These are phyloP conservation scores for Melanotaenia pygmaea DNA, from an alignment of 2,797 vertebrate species.

Conservation along the genomic window DNA sequence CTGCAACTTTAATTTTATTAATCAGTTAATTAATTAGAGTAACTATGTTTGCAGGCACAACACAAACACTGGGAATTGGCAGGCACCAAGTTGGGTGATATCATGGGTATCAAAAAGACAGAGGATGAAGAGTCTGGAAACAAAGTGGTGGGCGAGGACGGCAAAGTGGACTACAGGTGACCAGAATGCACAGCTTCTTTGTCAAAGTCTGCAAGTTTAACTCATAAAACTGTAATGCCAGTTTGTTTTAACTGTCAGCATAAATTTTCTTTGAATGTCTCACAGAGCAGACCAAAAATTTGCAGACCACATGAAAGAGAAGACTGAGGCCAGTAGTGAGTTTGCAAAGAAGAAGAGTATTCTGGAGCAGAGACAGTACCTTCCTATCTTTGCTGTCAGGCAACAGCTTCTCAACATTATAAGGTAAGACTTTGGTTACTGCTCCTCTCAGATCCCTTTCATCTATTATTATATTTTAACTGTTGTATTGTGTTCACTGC, in stretches of 20 bases:
- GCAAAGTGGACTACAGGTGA: constrained; percentile 97
- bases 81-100: constrained; percentile 97
- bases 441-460: not conserved
- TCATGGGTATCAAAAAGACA: constrained; percentile 97
- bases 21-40: not conserved
- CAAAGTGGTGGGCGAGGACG: constrained; percentile 89
- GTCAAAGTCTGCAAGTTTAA: not conserved
- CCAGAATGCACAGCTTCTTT: not conserved
- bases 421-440: constrained; percentile 78
- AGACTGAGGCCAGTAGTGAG: constrained; percentile 94
- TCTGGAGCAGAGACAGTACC: constrained; percentile 95
- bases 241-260: not conserved
- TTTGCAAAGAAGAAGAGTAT: constrained; percentile 97
- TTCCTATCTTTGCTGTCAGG: constrained; percentile 97
- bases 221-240: not conserved
- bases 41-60: constrained; percentile 86
- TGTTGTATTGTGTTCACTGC: not conserved
- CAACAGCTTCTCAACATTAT: constrained; percentile 97
- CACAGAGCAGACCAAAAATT: constrained; percentile 96
- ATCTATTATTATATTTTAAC: not conserved
- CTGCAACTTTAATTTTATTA: not conserved
- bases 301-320: constrained; percentile 98
- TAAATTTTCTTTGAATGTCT: not conserved
- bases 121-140: constrained; percentile 86
- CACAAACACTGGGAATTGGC: constrained; percentile 99